phyloP scores from a whole-genome alignment of 37 sponge, comb jelly and placozoan species.

The Aphrocallistes beatrix region DNA sequence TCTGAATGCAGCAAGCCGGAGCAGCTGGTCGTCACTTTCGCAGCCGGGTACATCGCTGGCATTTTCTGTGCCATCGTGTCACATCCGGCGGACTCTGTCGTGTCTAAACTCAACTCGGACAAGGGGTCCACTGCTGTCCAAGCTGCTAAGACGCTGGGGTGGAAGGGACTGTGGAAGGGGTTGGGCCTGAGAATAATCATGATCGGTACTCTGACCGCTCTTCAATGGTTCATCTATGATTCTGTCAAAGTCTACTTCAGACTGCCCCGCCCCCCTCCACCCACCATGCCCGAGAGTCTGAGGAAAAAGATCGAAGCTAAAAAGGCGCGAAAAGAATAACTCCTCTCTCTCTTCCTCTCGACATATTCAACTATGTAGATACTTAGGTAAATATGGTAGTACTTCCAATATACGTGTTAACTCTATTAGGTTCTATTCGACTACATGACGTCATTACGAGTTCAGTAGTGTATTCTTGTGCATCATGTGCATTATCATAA shows the following conservation, averaged over 20 bases:
- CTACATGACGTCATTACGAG: too few species aligned
- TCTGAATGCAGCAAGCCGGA: slow-evolving; percentile 55
- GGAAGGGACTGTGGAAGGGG: slow-evolving; percentile 90
- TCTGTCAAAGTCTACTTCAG: slow-evolving; percentile 91
- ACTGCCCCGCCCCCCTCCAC: slow-evolving; percentile 97
- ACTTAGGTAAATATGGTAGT: not conserved
- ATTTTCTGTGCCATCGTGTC: slow-evolving; percentile 98
- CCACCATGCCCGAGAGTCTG: slow-evolving; percentile 95
- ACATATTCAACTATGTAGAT: too few species aligned
- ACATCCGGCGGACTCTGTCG: slow-evolving; percentile 93
- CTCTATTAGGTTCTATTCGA: not conserved
- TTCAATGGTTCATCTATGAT: slow-evolving; percentile 99
- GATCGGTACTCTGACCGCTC: slow-evolving; percentile 95
- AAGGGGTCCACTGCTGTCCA: slow-evolving; percentile 68
- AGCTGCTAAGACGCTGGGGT: slow-evolving; percentile 77
- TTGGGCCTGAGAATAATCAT: slow-evolving; percentile 89
- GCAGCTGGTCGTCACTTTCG: slow-evolving; percentile 94
- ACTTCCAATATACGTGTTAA: not conserved
- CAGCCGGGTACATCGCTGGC: slow-evolving; percentile 98
- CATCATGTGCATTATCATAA: too few species aligned
- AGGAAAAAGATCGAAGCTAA: slow-evolving; percentile 65
- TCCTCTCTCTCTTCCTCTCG: too few species aligned
- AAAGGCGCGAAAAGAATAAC: not conserved
- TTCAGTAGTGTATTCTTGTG: slow-evolving; percentile 17
- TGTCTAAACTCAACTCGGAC: slow-evolving; percentile 92